Conservation (phyloP, 2,113 vertebrate species). For the Balaeniceps rex region DNA sequence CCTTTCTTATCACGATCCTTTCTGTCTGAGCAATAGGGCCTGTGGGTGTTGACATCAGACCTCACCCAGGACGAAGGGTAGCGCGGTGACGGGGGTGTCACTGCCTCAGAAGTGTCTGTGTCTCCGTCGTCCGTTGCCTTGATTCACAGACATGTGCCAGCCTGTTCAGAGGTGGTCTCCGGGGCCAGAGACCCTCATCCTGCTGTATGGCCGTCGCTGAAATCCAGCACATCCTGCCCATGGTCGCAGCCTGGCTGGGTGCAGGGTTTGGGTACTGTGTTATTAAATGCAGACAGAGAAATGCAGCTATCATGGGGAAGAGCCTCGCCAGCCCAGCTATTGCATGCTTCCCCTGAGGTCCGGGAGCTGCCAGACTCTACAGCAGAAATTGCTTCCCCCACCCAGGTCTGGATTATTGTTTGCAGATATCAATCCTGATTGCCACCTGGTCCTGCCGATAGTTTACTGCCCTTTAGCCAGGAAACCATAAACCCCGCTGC, state of each 20-base stretch:
- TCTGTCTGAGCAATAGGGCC: not conserved
- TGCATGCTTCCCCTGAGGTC: not conserved
- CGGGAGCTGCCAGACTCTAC: not conserved
- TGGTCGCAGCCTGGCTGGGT: not conserved
- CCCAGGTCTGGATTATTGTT: not conserved
- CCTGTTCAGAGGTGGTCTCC: not conserved
- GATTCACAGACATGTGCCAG: fast-evolving
- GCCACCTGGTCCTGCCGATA: not conserved
- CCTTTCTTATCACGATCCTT: not conserved
- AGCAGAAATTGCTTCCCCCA: not conserved
- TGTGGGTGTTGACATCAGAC: not conserved
- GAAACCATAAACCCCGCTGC: not conserved
- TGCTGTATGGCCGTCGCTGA: fast-evolving
- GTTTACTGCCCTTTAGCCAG: not conserved
- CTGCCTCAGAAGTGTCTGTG: not conserved
- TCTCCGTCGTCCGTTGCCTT: fast-evolving
- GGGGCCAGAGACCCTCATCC: not conserved
- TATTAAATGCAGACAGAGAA: not conserved
- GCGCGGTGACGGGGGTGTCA: fast-evolving
- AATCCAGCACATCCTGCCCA: fast-evolving
- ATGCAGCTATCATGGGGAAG: not conserved
- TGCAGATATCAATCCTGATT: not conserved
- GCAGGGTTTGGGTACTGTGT: not conserved
- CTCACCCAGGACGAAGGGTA: not conserved
- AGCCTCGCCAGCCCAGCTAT: not conserved